Conservation (phyloP, 2,888 invertebrate genomes). For the Lasioglossum pauxillum region DNA sequence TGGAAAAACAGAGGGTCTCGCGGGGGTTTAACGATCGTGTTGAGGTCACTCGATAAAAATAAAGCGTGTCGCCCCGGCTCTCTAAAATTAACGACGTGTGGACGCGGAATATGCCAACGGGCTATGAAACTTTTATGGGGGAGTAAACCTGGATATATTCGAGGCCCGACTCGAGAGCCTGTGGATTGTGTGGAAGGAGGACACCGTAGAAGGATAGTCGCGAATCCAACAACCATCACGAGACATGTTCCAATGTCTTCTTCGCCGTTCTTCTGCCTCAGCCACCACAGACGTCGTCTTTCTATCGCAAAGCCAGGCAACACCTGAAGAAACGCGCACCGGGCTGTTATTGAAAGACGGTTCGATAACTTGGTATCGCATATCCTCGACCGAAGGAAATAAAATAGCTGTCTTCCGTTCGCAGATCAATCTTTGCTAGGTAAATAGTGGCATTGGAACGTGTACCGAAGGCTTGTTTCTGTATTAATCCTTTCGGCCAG, state of each 20-base stretch:
- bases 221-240: conserved; percentile 55
- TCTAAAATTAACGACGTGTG: conserved; percentile 76
- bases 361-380: not conserved
- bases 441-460: not conserved
- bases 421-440: not conserved
- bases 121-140: conserved; percentile 75
- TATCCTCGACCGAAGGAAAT: not conserved
- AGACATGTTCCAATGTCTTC: conserved; percentile 43
- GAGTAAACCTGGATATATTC: conserved; percentile 73
- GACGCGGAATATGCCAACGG: conserved; percentile 73
- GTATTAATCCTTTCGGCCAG: too few relatives aligned
- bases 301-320: not conserved
- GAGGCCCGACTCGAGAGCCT: conserved; percentile 48
- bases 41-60: conserved; percentile 76
- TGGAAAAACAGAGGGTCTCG: conserved; percentile 64
- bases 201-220: conserved; percentile 33
- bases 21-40: conserved; percentile 71
- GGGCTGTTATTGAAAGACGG: not conserved
- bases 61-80: conserved; percentile 69
- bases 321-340: not conserved
- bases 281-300: conserved; percentile 16
- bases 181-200: conserved; percentile 30
- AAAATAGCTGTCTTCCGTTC: not conserved
- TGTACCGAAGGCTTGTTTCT: too few relatives aligned
- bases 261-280: conserved; percentile 10